phyloP scores from a whole-genome alignment of 30 jellyfish, hydroid and myxozoan genomes.

The Sanderia malayensis region DNA sequence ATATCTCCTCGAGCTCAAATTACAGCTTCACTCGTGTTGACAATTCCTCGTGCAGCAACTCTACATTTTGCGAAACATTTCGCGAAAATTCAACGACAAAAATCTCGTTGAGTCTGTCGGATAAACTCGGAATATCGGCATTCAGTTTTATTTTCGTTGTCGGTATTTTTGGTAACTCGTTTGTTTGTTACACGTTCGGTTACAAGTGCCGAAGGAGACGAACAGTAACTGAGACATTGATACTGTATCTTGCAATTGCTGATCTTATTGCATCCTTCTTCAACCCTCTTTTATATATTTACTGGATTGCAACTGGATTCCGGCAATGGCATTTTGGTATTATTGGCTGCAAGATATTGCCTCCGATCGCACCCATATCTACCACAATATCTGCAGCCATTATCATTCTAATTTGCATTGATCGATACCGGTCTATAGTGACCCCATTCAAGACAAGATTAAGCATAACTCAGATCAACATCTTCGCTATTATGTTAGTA shows the following conservation, averaged over 20 bases:
- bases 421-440: constrained; percentile 84
- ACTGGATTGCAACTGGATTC: constrained; percentile 53
- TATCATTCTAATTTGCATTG: constrained; percentile 72
- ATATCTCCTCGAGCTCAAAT: too few relatives aligned
- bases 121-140: constrained; percentile 31
- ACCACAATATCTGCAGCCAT: constrained; percentile 69
- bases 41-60: too few relatives aligned
- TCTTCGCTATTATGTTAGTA: constrained; percentile 17
- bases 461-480: constrained; percentile 44
- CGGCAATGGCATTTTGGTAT: constrained; percentile 82
- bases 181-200: constrained; percentile 51
- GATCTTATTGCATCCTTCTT: constrained; percentile 65
- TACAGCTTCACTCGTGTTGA: too few relatives aligned
- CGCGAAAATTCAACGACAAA: too few relatives aligned
- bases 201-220: constrained; percentile 44
- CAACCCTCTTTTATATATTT: constrained; percentile 58
- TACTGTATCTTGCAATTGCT: constrained; percentile 64
- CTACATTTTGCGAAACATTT: too few relatives aligned
- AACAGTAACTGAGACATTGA: constrained; percentile 69
- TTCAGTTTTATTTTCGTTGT: constrained; percentile 37
- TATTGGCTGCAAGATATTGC: constrained; percentile 79
- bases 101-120: constrained; percentile 17
- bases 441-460: constrained; percentile 62
- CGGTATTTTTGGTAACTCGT: constrained; percentile 71
- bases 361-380: constrained; percentile 54